Percentiles rank a stretch among this genome's conserved stretches.
These are phyloP conservation scores for Azemiops feae DNA, from an alignment of 2,113 vertebrate genomes.

Conservation along the genomic window DNA sequence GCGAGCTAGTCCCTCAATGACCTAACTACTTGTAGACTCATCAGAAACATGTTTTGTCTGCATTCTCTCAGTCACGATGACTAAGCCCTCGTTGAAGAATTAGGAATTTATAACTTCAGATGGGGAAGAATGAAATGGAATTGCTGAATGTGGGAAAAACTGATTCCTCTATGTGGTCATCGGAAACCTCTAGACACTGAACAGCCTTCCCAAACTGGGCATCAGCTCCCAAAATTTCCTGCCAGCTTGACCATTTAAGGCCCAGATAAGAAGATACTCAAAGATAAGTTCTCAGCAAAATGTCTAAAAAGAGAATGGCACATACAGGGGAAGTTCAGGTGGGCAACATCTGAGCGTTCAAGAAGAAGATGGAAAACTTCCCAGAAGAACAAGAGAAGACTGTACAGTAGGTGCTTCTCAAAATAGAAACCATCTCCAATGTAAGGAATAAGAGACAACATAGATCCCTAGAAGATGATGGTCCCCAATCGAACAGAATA, in stretches of 20 bases:
- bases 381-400: background rate
- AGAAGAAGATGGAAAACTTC: background rate
- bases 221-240: background rate
- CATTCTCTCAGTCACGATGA: background rate
- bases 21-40: slow-evolving; percentile 59
- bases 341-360: background rate
- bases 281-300: background rate
- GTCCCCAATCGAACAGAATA: background rate
- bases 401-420: background rate
- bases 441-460: background rate
- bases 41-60: slow-evolving; percentile 64
- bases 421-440: background rate
- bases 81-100: slow-evolving; percentile 1
- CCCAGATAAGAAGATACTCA: background rate
- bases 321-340: background rate
- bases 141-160: background rate
- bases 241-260: background rate
- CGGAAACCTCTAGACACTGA: background rate
- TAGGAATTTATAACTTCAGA: slow-evolving; percentile 50
- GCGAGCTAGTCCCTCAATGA: slow-evolving; percentile 53
- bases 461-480: background rate
- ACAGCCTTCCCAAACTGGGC: background rate
- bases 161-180: background rate
- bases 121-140: slow-evolving; percentile 38
- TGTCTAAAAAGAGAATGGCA: background rate